Evolutionary conservation across 2,797 vertebrate genomes (phyloP), one percentile per base, ranked within the genome.

Genomic region (Halcyon smyrnensis): DNA sequence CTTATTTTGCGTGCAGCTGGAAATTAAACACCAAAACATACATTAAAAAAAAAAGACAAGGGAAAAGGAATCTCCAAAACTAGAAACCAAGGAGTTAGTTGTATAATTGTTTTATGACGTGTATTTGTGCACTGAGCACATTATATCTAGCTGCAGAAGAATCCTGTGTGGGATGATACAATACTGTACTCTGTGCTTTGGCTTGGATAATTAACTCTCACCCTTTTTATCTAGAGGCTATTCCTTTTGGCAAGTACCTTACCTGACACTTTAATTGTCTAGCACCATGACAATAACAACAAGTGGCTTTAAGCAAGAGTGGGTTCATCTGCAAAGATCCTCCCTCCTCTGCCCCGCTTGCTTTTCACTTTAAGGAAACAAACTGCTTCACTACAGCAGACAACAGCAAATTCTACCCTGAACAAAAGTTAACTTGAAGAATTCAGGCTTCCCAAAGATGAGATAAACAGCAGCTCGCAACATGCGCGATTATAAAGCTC

Each of bases 21-120:
- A 94, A 93, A 85, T 79, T 67, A 90, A 90, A 84, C 45, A 91
- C 30, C 77, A 86, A 94, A 97, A 93, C 56, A 94, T 32, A 46
- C n/a, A 69, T 45, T 23, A 10, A 30, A 64, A 81, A 65, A 43
- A 63, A 30, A n/a, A 34, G 18, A n/a, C 32, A 56, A 62, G 12
- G 54, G 13, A 73, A 84, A 80, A 84, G 54, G 46, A 73, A 73
- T 50, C 59, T 91, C 87, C 81, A 67, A 41, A 91, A 79, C 78
- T 41, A 77, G 53, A 78, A 83, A 60, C 39, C 2, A n/a, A 95
- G 37, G 19, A 70, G 36, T 24, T 39, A 69, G 50, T 50, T 39
- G 54, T 27, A 77, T 30, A 60, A 11, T 34, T 87, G 53, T 76
- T 56, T n/a, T 2, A 9, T 46, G n/a, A 43, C 1, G 5, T 25